Base-by-base conservation (phyloP, 2,113 vertebrate genomes). In the Zootoca vivipara region DNA sequence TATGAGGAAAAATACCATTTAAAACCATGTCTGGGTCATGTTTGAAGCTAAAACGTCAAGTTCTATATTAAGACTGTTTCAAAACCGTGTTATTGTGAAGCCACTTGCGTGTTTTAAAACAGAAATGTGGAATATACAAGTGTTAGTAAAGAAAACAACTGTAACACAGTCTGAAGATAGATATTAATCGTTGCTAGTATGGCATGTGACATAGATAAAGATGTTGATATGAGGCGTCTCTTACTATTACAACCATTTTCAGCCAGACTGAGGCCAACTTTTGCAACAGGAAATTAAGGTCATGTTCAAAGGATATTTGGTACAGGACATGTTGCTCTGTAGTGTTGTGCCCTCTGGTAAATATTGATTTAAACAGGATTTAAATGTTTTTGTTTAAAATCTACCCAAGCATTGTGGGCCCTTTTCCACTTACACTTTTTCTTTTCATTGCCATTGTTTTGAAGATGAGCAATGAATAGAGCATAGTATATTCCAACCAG, bases 381-480 rank as follows among this genome's bases (percentile, higher is more conserved):
- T 69, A 46, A 77, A 35, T 73, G 24, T n/a, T 24, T 75, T 42
- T 40, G 35, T n/a, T 35, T 78, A 18, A 67, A 42, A 69, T 13
- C 40, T 18, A 69, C 75, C 7, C 64, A 70, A 52, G 33, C 77
- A 56, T 28, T 69, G 64, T 80, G 16, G 30, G 7, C 52, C 18
- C 65, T 38, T 7, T 22, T 38, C 30, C 33, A 33, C 42, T 70
- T 70, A 79, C 26, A 38, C 87, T 85, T 83, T 77, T 40, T 69
- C 62, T 83, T 85, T 90, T 38, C 33, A 91, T 42, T 35, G 75
- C 78, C 52, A 72, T 64, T 87, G 42, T 79, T 26, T 72, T 86
- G 87, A 74, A 85, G 33, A 28, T 72, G 22, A 88, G 82, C 24
- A 72, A 62, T 90, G 78, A 78, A 88, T 74, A 90, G 9, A 73